phyloP scores from a whole-genome alignment of 1,140 invertebrate genomes.

The Asobara japonica region DNA sequence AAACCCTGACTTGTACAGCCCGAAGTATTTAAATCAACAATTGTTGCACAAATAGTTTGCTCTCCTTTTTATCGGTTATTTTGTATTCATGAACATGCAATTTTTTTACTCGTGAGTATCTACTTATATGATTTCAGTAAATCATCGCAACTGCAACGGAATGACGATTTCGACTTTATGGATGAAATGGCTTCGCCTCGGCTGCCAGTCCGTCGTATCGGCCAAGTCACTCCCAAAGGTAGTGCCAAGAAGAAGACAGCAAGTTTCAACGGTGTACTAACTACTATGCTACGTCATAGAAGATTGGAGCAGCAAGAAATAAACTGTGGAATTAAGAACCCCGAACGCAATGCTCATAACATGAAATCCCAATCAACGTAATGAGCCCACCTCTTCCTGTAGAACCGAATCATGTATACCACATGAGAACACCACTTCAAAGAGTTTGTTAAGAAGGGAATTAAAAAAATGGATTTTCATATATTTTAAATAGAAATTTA shows the following conservation, averaged over 20 bases:
- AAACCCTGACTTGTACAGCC: no score
- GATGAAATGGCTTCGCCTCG: constrained; percentile 76
- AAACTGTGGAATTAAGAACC: constrained; percentile 57
- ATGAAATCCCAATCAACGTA: constrained; percentile 50
- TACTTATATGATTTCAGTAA: constrained; percentile 15
- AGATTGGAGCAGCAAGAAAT: constrained; percentile 71
- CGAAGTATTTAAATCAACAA: no score
- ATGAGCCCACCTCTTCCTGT: no score
- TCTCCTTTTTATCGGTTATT: no score
- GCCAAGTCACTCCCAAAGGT: constrained; percentile 72
- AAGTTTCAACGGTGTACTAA: constrained; percentile 77
- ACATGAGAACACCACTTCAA: no score
- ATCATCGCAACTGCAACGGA: constrained; percentile 66
- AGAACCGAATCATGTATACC: no score
- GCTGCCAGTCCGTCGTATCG: constrained; percentile 71
- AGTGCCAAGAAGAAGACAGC: constrained; percentile 82
- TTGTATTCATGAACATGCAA: no score
- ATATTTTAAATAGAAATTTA: no score
- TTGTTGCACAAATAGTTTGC: no score
- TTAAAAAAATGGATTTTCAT: no score
- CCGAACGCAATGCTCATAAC: constrained; percentile 52
- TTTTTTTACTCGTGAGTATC: background rate
- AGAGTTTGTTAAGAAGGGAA: no score
- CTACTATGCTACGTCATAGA: constrained; percentile 77
- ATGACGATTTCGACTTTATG: constrained; percentile 80